A percentile compares a stretch with the other conserved stretches of the same genome.
Conservation (phyloP, 2,797 vertebrate species). For the Rhinichthys osculus region DNA sequence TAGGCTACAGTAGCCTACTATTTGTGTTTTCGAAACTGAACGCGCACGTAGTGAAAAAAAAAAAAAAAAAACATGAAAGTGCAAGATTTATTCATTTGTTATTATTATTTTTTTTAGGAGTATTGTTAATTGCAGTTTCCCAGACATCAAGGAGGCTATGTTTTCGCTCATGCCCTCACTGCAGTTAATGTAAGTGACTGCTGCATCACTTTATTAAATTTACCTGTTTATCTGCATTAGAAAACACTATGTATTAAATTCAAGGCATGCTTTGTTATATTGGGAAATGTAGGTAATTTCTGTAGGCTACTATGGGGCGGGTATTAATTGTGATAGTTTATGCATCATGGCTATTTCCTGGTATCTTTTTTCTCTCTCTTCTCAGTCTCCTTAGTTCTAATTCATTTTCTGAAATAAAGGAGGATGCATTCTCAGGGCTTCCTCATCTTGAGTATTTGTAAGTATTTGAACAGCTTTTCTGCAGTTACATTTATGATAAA, state of each 20-base stretch:
- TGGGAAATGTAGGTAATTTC: neutral
- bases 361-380: conserved; percentile 5
- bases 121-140: conserved; percentile 93
- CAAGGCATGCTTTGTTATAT: neutral
- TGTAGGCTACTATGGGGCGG: neutral
- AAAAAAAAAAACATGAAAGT: too few species aligned
- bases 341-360: neutral
- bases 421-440: conserved; percentile 94
- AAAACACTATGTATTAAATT: neutral
- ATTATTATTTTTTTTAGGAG: conserved; percentile 79
- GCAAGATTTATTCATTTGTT: neutral
- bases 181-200: conserved; percentile 91
- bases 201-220: conserved; percentile 34
- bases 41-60: neutral
- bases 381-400: conserved; percentile 93
- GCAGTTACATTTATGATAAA: neutral
- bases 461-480: conserved; percentile 71
- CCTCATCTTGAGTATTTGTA: conserved; percentile 97
- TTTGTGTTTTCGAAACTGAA: neutral
- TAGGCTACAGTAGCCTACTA: too few species aligned
- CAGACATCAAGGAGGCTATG: conserved; percentile 93
- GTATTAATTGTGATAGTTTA: neutral
- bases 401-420: conserved; percentile 90
- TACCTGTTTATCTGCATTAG: conserved; percentile 8
- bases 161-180: conserved; percentile 95